Evolutionary conservation across 2,888 invertebrate genomes (phyloP), one percentile per base, ranked within the genome.

Genomic region (Schizotus pectinicornis): DNA sequence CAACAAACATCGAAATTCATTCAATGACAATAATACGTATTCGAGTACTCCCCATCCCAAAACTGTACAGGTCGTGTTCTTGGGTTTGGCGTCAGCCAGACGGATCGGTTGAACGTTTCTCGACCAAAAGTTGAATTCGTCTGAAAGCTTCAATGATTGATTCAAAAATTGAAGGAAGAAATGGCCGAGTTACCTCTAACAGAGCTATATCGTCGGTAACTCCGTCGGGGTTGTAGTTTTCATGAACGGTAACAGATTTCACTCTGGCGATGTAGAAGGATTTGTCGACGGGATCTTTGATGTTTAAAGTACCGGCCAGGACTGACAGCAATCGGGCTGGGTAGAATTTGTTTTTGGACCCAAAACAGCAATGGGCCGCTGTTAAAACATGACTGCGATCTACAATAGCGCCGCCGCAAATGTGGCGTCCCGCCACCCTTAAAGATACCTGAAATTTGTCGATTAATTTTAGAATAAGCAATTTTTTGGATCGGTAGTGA

Each of bases 281-380:
- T 46, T 56, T 51, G 45, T 38, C 50, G 55, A 7, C 14, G 8
- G 5, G 14, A 11, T 8, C 2, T 8, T 13, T 39, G 3, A 49
- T 35, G 50, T 56, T 50, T 38, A 59, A 13, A 47, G 7, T 50
- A 31, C 59, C 59, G 9, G 55, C 59, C 51, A 42, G 31, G 39
- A 59, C 42, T 55, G 59, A 55, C 41, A 59, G 46, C n/a, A 32
- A 12, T 41, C 36, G 37, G 30, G 59, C 11, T 11, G 55, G 47
- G 12, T 34, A 36, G 9, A 45, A 35, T 32, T 51, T 45, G 38
- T 51, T 47, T 11, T 33, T 22, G 7, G 37, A 37, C 32, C 61
- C 52, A 34, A 59, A 59, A 32, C 62, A 65, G 47, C 65, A 65
- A 62, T 65, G 65, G 13, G 65, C 65, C 2, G 65, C 65, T 30